Evolutionary conservation across 2,113 vertebrate species (phyloP).

Genomic region (Perca fluviatilis): DNA sequence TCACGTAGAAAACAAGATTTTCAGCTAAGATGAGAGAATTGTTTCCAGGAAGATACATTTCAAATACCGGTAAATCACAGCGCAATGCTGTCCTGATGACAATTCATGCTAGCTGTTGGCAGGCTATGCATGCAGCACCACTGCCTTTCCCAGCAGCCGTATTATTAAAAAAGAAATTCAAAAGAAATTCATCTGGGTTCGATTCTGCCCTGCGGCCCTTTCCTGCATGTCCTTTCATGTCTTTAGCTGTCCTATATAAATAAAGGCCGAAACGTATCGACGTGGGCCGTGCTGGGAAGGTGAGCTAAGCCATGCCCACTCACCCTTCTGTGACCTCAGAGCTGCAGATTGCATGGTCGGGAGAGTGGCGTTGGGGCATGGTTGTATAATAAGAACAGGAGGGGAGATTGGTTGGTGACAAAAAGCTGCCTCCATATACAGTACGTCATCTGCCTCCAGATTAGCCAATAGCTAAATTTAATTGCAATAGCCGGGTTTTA

Average conservation of each 20-base stretch:
- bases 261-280: too few relatives aligned
- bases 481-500: background rate
- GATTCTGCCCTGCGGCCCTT: too few relatives aligned
- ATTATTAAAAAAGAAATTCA: background rate
- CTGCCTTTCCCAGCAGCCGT: background rate
- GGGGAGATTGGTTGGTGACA: background rate
- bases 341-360: too few relatives aligned
- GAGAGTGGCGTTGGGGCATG: too few relatives aligned
- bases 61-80: background rate
- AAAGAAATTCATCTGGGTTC: too few relatives aligned
- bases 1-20: background rate
- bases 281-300: too few relatives aligned
- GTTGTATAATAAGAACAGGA: too few relatives aligned
- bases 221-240: too few relatives aligned
- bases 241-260: too few relatives aligned
- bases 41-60: background rate
- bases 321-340: too few relatives aligned
- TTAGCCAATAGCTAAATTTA: background rate
- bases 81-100: background rate
- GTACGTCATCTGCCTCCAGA: background rate
- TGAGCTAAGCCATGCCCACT: too few relatives aligned
- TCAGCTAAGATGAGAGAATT: background rate
- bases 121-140: background rate
- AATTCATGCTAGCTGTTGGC: background rate
- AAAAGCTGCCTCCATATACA: background rate